These are phyloP conservation scores for Aphis craccivora DNA, from an alignment of 1,140 invertebrate genomes.

Conservation along the genomic window DNA sequence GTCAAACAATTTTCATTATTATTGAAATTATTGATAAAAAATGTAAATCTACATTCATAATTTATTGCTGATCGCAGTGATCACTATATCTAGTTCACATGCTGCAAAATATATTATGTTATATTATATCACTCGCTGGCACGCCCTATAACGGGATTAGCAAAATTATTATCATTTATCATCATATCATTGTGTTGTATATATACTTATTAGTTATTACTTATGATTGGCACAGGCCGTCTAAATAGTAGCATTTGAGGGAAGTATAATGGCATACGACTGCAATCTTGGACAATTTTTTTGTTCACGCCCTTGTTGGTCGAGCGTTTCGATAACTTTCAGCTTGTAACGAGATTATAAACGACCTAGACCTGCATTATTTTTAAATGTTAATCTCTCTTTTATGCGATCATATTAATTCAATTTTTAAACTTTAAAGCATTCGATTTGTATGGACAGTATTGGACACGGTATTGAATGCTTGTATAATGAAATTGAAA, in stretches of 20 bases:
- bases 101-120: not conserved
- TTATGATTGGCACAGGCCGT: not conserved
- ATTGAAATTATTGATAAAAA: constrained; percentile 24
- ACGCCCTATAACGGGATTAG: not conserved
- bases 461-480: too few relatives aligned
- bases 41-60: not conserved
- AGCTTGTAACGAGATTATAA: not conserved
- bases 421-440: too few relatives aligned
- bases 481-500: too few relatives aligned
- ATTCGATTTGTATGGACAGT: too few relatives aligned
- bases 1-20: not conserved
- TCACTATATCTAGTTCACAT: not conserved
- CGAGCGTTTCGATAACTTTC: not conserved
- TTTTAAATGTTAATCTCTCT: too few relatives aligned
- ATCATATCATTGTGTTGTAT: not conserved
- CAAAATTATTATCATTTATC: not conserved
- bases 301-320: not conserved
- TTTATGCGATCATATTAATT: too few relatives aligned
- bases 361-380: too few relatives aligned
- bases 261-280: not conserved
- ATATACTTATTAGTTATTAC: too few relatives aligned
- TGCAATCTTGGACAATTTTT: not conserved
- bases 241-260: not conserved
- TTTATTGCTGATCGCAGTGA: not conserved
- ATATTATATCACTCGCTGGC: not conserved